Base-by-base conservation (phyloP, 2,113 vertebrate genomes). In the Sakesphorus luctuosus region DNA sequence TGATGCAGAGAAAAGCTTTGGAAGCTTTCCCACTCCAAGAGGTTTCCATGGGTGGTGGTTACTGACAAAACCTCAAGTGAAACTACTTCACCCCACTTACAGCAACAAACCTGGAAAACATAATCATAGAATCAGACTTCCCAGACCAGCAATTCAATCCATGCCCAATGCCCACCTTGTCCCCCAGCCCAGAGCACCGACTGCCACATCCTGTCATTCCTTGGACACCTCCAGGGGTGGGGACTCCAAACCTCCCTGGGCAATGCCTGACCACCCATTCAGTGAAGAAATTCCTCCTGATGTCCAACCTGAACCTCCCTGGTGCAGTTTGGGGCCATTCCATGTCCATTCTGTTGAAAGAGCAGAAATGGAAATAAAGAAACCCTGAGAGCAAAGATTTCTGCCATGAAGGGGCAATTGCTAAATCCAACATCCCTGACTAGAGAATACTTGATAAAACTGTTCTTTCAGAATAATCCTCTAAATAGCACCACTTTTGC, bases 151-250 rank as follows among this genome's bases (percentile, higher is more conserved):
- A 9, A 8, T 31, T 47, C 40, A 31, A 1, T 1, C 29, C 46
- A 38, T 62, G n/a, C 9, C 24, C 0, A 0, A 55, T 16, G 0
- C 24, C 11, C 29, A 35, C 40, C 63, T 7, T 62, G 47, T 47
- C 20, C 13, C n/a, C 44, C 52, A 59, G 52, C 26, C 28, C 69
- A 25, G 38, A 46, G 44, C 15, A 0, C 55, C 26, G 3, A 40
- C 25, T 21, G 71, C 17, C 55, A 68, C 4, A 0, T n/a, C 36
- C 52, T 59, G 36, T 0, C 17, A 6, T 67, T 29, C 38, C 46
- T 1, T n/a, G 44, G 61, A 6, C 24, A 68, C n/a, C 17, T 46
- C 38, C 53, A 68, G 46, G 53, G 38, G 2, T 40, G 62, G 69
- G 10, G 0, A 61, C 29, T 55, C n/a, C 62, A 83, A 31, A 35